Conservation (phyloP, 2,113 vertebrate species). For the Bufo gargarizans region DNA sequence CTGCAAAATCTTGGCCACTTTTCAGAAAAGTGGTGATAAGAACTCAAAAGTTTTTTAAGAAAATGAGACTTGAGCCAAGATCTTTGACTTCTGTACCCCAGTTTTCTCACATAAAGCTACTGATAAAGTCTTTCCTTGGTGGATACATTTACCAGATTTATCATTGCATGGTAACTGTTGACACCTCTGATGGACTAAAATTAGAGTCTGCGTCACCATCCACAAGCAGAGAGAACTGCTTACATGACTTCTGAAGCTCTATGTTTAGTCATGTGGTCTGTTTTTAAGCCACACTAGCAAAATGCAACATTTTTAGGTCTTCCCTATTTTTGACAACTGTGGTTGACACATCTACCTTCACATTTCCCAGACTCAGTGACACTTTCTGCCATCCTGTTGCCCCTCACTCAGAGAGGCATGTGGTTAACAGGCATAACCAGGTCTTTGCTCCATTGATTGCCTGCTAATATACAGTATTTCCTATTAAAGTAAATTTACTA, state of each 20-base stretch:
- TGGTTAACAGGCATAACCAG: constrained; percentile 38
- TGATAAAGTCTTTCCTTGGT: too few relatives aligned
- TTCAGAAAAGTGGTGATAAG: too few relatives aligned
- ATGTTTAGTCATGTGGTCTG: constrained; percentile 57
- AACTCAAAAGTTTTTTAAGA: too few relatives aligned
- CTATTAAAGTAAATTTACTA: too few relatives aligned
- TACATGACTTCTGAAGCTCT: constrained; percentile 56
- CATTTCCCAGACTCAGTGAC: constrained; percentile 62
- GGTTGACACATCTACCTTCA: constrained; percentile 45
- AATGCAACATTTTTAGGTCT: constrained; percentile 59
- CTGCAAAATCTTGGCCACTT: too few relatives aligned
- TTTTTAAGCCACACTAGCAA: constrained; percentile 65
- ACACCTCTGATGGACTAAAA: constrained; percentile 48
- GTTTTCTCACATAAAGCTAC: background rate
- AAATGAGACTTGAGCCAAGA: too few relatives aligned
- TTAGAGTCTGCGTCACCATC: constrained; percentile 59
- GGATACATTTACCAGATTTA: background rate
- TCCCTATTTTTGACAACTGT: constrained; percentile 47
- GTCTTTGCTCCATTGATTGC: background rate
- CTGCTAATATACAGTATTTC: too few relatives aligned
- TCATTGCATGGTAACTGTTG: constrained; percentile 41
- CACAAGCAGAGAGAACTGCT: constrained; percentile 41
- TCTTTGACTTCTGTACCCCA: too few relatives aligned
- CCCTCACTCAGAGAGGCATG: constrained; percentile 48
- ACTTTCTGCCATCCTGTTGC: constrained; percentile 60